phyloP scores from a whole-genome alignment of 1,140 invertebrate species.

The Saxidomus purpurata region DNA sequence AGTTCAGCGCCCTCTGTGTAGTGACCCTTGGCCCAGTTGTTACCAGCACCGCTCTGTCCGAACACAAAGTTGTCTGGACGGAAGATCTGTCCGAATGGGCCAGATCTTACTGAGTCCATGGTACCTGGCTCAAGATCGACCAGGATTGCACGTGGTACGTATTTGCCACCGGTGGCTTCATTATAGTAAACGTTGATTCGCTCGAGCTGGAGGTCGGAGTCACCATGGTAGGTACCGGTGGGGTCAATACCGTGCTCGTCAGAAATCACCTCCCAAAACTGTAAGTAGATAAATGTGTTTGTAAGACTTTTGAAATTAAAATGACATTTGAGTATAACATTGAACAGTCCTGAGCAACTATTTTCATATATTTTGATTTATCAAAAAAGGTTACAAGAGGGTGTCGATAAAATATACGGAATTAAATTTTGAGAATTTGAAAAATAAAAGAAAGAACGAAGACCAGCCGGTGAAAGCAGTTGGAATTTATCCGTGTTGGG shows the following conservation, averaged over 20 bases:
- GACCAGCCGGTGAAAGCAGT: too few species aligned
- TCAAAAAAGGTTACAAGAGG: too few species aligned
- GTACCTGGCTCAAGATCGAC: slow-evolving; percentile 97
- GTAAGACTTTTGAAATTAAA: neutral
- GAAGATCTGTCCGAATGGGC: slow-evolving; percentile 85
- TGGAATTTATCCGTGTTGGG: too few species aligned
- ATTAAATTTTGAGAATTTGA: neutral
- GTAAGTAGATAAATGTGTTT: neutral
- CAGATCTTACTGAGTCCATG: slow-evolving; percentile 91
- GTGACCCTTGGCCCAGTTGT: slow-evolving; percentile 97
- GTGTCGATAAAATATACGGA: neutral
- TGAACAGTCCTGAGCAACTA: too few species aligned
- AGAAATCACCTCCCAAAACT: slow-evolving; percentile 98
- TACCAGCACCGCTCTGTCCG: slow-evolving; percentile 90
- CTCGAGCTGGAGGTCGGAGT: slow-evolving; percentile 87
- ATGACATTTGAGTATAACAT: neutral
- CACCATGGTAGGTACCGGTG: slow-evolving; percentile 87
- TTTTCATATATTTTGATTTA: too few species aligned
- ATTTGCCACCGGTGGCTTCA: slow-evolving; percentile 81
- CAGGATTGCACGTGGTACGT: slow-evolving; percentile 90
- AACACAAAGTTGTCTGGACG: slow-evolving; percentile 85
- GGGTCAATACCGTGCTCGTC: slow-evolving; percentile 88
- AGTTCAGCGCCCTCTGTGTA: slow-evolving; percentile 98
- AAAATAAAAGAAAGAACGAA: too few species aligned
- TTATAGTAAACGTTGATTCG: slow-evolving; percentile 88